Evolutionary conservation across 1,140 invertebrate genomes (phyloP).

Genomic region (Monochamus saltuarius): DNA sequence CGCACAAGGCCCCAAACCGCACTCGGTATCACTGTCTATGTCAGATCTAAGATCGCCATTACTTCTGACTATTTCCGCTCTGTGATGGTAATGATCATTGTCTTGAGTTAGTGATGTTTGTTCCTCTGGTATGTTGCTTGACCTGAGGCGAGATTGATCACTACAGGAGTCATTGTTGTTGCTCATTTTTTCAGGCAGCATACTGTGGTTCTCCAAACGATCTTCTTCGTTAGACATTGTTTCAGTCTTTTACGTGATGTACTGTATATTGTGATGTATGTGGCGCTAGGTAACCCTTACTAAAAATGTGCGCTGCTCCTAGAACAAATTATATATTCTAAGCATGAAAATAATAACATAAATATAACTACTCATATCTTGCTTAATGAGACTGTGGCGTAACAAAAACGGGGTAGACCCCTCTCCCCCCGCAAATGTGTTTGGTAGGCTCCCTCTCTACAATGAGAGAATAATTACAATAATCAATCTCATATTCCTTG

Average conservation of each 20-base stretch:
- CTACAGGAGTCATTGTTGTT: constrained; percentile 37
- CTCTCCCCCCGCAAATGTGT: no score
- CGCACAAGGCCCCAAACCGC: constrained; percentile 69
- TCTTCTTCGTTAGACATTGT: constrained; percentile 9
- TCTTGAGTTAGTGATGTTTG: constrained; percentile 37
- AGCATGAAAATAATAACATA: neutral
- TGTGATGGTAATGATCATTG: constrained; percentile 17
- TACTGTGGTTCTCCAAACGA: constrained; percentile 5
- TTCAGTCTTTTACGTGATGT: neutral
- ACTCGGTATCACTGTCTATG: constrained; percentile 58
- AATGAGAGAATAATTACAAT: no score
- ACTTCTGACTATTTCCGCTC: neutral
- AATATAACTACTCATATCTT: neutral
- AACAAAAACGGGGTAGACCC: no score
- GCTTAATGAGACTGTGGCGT: neutral
- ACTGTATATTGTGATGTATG: neutral
- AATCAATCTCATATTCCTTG: no score
- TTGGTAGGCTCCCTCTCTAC: no score
- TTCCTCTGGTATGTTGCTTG: constrained; percentile 38
- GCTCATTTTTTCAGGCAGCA: constrained; percentile 24
- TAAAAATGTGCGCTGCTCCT: neutral
- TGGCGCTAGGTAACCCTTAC: neutral
- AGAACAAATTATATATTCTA: neutral
- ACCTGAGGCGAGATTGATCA: constrained; percentile 26
- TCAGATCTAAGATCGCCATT: constrained; percentile 32